Conservation (phyloP, 1,140 invertebrate genomes). For the Atta colombica region DNA sequence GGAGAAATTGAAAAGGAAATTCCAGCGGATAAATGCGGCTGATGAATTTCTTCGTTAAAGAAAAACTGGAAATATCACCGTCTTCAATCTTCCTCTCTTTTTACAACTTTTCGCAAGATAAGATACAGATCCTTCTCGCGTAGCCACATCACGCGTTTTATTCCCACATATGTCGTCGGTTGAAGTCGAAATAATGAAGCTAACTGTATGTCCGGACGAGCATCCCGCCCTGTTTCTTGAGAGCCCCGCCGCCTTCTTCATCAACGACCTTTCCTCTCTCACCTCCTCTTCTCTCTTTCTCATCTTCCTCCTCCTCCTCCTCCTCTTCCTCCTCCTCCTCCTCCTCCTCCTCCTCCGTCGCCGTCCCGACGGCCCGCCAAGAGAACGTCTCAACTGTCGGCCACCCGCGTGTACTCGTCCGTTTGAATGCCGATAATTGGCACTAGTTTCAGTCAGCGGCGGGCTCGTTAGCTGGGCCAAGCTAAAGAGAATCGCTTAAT, state of each 20-base stretch:
- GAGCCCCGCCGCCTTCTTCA: constrained; percentile 28
- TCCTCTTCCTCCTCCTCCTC: no score
- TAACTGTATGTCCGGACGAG: constrained; percentile 51
- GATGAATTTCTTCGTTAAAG: constrained; percentile 24
- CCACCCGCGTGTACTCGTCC: constrained; percentile 72
- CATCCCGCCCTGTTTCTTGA: constrained; percentile 41
- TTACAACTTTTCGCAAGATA: neutral
- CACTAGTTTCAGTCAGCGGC: constrained; percentile 78
- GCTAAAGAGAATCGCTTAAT: constrained; percentile 85
- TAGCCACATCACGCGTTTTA: constrained; percentile 20
- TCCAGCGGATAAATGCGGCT: neutral
- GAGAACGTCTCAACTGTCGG: constrained; percentile 51
- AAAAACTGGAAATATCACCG: constrained; percentile 18
- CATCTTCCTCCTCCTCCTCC: no score
- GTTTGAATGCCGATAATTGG: constrained; percentile 85
- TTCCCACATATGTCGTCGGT: constrained; percentile 52
- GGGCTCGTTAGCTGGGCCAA: constrained; percentile 80
- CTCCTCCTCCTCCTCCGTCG: neutral
- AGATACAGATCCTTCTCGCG: constrained; percentile 47
- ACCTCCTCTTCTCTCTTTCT: no score
- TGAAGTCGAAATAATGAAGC: constrained; percentile 63
- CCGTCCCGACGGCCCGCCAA: constrained; percentile 43
- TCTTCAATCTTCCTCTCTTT: constrained; percentile 20
- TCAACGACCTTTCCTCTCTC: neutral
- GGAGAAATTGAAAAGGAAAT: constrained; percentile 31